Evolutionary conservation across 1,140 invertebrate genomes (phyloP), one percentile per base, ranked within the genome.

Genomic region (Pissodes strobi): DNA sequence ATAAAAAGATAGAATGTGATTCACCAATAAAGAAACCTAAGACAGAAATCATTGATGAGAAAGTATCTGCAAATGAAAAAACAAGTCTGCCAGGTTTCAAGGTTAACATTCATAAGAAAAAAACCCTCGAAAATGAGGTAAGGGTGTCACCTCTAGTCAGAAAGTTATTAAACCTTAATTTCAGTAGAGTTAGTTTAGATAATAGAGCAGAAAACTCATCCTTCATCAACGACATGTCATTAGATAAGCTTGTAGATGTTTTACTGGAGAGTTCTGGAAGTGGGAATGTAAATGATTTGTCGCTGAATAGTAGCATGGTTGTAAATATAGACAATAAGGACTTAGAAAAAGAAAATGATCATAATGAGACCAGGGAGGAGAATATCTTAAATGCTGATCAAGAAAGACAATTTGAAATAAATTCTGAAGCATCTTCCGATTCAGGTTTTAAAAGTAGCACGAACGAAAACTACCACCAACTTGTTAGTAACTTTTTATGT

Each of bases 31-130:
- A 76, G 66, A 73, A 66, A 62, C 22, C 71, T 13, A 76, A 76
- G 64, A 68, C 74, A 10, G 71, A 77, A 34, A 79, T 80, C 68
- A 81, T 82, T 0, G 80, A 82, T 8, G 82, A 83, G 55, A 82
- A 83, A 52, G 79, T 83, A 6, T 79, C 81, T 6, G 81, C 82
- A 43, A 79, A 81, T 52, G 75, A 80, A 0, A 39, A 53, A 19
- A 10, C 17, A 13, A 45, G 34, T 13, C 66, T 62, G 48, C 66
- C 69, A 13, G 63, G 67, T 15, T 48, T 62, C n/a, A 48, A 30
- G 22, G 21, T 46, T 23, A 15, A 63, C 22, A 38, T 25, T 22
- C 38, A 27, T 25, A 30, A 17, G n/a, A 22, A 56, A 64, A 48
- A 34, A 12, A 46, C 43, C 18, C 25, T 51, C 17, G 23, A 59